Conservation (phyloP, 2,888 invertebrate genomes). For the Gymnocheta viridis region DNA sequence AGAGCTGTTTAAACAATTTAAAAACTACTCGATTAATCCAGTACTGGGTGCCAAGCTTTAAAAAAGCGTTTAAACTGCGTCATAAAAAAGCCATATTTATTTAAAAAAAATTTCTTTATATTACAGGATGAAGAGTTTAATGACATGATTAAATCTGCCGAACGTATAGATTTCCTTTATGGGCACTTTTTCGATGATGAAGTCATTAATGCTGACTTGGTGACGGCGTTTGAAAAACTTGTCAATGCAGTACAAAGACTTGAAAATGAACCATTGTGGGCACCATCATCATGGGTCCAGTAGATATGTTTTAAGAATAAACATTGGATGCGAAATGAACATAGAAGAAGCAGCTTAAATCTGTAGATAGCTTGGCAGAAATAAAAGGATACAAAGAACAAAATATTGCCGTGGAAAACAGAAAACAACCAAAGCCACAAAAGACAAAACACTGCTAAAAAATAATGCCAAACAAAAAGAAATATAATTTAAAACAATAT, state of each 20-base stretch:
- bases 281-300: conserved; percentile 97
- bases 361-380: conserved; percentile 11
- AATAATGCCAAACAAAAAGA: conserved; percentile 69
- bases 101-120: background rate
- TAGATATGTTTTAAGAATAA: conserved; percentile 80
- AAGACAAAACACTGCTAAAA: conserved; percentile 72
- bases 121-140: conserved; percentile 94
- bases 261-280: conserved; percentile 97
- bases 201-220: conserved; percentile 95
- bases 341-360: conserved; percentile 41
- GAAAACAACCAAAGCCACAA: conserved; percentile 54
- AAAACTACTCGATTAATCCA: too few species aligned
- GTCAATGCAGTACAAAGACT: conserved; percentile 91
- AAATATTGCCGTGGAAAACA: conserved; percentile 5
- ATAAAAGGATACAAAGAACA: background rate
- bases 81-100: too few species aligned
- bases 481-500: conserved; percentile 14
- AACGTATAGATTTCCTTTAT: conserved; percentile 94
- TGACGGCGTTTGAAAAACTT: conserved; percentile 92
- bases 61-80: too few species aligned
- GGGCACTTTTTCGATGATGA: conserved; percentile 97
- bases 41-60: too few species aligned
- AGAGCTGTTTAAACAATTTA: too few species aligned
- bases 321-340: background rate
- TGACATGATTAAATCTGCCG: conserved; percentile 92